Conservation (phyloP, 2,113 vertebrate genomes). For the Strix aluco region DNA sequence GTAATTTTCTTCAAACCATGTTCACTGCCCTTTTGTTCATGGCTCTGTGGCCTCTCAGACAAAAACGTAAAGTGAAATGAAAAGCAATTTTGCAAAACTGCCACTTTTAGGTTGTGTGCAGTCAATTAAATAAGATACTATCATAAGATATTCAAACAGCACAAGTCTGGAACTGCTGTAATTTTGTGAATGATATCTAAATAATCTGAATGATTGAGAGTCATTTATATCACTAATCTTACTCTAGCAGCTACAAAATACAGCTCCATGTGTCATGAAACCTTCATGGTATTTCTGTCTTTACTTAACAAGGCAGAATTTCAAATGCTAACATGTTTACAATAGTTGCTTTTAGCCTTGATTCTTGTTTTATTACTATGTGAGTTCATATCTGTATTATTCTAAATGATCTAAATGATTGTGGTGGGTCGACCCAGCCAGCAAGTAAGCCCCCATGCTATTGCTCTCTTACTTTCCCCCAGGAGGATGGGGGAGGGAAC, state of each 20-base stretch:
- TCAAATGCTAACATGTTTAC: background rate
- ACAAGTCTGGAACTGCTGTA: background rate
- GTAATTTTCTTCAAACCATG: background rate
- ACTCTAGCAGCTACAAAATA: conserved; percentile 10
- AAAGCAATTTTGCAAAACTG: conserved; percentile 30
- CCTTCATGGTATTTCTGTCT: background rate
- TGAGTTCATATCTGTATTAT: background rate
- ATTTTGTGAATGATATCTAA: conserved; percentile 32
- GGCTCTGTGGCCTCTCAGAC: background rate
- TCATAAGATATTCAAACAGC: background rate
- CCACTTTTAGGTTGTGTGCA: background rate
- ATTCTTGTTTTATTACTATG: background rate
- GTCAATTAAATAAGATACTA: conserved; percentile 21
- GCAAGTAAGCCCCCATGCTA: background rate
- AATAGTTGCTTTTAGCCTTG: background rate
- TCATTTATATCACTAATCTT: background rate
- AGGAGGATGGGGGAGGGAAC: background rate
- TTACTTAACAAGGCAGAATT: background rate
- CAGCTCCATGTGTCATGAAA: background rate
- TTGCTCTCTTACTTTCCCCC: background rate
- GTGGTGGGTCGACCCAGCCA: background rate
- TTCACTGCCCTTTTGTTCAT: background rate
- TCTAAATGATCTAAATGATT: background rate
- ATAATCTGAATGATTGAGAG: conserved; percentile 26
- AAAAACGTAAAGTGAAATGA: conserved; percentile 21